Evolutionary conservation across 2,113 vertebrate genomes (phyloP).

Genomic region (Uropsilus gracilis): DNA sequence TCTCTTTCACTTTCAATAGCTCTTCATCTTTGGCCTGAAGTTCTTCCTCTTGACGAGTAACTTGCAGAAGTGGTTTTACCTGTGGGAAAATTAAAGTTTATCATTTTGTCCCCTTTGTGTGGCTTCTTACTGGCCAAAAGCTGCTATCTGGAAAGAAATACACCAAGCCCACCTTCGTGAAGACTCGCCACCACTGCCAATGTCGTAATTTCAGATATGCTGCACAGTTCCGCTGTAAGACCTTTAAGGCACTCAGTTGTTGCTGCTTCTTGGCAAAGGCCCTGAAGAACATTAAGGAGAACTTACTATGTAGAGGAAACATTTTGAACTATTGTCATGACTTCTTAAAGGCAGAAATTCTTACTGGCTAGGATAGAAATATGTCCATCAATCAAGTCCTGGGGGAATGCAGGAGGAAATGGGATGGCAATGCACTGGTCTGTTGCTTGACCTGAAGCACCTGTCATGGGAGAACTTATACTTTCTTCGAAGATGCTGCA

Average conservation of each 20-base stretch:
- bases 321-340: not conserved
- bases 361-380: not conserved
- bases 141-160: fast-evolving
- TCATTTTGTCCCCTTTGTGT: fast-evolving
- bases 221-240: conserved; percentile 98
- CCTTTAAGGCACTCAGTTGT: conserved; percentile 96
- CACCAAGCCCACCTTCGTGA: conserved; percentile 91
- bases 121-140: fast-evolving
- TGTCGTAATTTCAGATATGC: conserved; percentile 97
- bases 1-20: conserved; percentile 97
- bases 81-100: conserved; percentile 66
- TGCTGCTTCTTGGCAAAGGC: conserved; percentile 98
- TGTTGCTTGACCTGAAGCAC: not conserved
- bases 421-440: not conserved
- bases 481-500: not conserved
- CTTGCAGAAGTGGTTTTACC: conserved; percentile 99
- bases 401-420: not conserved
- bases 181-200: conserved; percentile 99
- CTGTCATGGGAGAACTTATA: fast-evolving
- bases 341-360: not conserved
- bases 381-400: not conserved
- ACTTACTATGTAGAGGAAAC: not conserved
- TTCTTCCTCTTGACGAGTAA: conserved; percentile 98
- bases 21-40: conserved; percentile 98
- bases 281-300: conserved; percentile 80